Percentiles rank a stretch among this genome's conserved stretches.
These are phyloP conservation scores for Lamellibrachia satsuma DNA, from an alignment of 2,888 invertebrate genomes.

Conservation along the genomic window DNA sequence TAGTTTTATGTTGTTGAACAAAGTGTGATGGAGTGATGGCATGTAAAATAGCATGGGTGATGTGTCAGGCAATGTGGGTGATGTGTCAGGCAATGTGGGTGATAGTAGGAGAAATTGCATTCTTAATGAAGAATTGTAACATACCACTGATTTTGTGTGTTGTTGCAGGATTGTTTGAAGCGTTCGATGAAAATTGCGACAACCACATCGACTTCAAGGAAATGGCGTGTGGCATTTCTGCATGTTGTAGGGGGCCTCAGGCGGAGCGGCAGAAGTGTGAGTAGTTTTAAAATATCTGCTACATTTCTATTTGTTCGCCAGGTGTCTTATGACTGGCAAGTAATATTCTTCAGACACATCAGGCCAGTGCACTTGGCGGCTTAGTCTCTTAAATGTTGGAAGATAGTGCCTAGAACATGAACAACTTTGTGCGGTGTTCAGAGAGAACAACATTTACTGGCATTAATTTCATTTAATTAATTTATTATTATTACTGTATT, in stretches of 20 bases:
- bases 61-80: no score
- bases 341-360: background rate
- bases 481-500: no score
- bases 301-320: background rate
- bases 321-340: background rate
- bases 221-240: slow-evolving; percentile 92
- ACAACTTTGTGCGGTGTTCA: no score
- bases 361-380: no score
- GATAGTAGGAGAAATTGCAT: background rate
- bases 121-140: background rate
- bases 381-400: background rate
- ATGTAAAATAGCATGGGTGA: no score
- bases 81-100: no score
- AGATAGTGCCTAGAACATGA: background rate
- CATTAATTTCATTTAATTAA: no score
- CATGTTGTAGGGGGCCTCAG: slow-evolving; percentile 88
- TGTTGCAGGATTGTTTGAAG: slow-evolving; percentile 71
- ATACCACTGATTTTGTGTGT: background rate
- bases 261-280: slow-evolving; percentile 88
- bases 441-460: no score
- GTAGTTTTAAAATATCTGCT: slow-evolving; percentile 45
- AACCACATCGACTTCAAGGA: slow-evolving; percentile 94
- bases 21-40: no score
- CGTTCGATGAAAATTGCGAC: slow-evolving; percentile 91
- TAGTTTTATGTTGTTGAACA: no score